Conservation (phyloP, 2,797 vertebrate genomes). For the Dendrocincla fuliginosa region DNA sequence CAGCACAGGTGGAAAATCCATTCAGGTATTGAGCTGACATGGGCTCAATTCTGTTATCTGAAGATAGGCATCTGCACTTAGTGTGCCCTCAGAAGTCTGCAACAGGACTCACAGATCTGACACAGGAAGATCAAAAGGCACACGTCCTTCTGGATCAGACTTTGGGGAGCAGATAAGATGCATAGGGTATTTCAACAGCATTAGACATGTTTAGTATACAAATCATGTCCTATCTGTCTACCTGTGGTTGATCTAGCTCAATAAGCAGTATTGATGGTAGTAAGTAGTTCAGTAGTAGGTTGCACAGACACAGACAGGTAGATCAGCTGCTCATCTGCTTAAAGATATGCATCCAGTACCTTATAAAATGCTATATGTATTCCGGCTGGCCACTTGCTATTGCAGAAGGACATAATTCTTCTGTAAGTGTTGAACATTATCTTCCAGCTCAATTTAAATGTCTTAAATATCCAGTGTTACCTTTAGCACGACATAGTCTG, state of each 20-base stretch:
- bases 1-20: background rate
- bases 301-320: background rate
- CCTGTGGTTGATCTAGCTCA: background rate
- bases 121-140: background rate
- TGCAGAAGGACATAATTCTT: background rate
- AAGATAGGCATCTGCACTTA: background rate
- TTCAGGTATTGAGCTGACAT: background rate
- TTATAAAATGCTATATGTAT: background rate
- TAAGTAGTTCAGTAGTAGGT: background rate
- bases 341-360: background rate
- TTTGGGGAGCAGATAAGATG: background rate
- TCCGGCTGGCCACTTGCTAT: background rate
- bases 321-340: background rate
- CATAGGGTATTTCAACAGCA: accelerated
- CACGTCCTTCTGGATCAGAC: background rate
- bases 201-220: background rate
- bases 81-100: background rate
- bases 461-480: background rate
- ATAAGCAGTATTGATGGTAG: background rate
- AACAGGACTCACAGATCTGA: accelerated
- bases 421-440: background rate
- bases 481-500: background rate
- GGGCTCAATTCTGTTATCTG: background rate
- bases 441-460: background rate
- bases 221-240: background rate